These are phyloP conservation scores for Melitaea athalia DNA, from an alignment of 2,888 invertebrate species.

Conservation along the genomic window DNA sequence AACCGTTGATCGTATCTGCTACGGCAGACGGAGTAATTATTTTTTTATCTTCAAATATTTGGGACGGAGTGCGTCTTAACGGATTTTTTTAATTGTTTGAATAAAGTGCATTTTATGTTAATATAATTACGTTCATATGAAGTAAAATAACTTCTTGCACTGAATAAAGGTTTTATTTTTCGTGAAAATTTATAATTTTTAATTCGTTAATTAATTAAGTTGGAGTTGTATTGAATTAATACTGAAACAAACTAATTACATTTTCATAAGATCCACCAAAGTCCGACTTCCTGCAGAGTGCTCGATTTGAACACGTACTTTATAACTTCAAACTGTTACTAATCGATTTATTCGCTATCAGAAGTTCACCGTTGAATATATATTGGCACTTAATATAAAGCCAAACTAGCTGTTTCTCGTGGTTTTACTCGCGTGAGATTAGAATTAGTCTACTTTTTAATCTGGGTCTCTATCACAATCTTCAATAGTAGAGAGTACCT, in stretches of 20 bases:
- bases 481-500: too few species aligned
- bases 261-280: background rate
- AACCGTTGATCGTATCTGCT: conserved; percentile 32
- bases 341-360: conserved; percentile 1
- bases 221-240: too few species aligned
- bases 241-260: too few species aligned
- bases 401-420: too few species aligned
- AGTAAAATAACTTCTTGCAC: background rate
- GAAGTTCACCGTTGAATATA: background rate
- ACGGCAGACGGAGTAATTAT: conserved; percentile 21
- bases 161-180: too few species aligned
- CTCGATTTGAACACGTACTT: background rate
- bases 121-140: background rate
- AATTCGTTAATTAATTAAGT: too few species aligned
- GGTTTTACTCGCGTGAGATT: too few species aligned
- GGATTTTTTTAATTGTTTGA: conserved; percentile 9
- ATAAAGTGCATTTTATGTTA: conserved; percentile 1
- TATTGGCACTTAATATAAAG: too few species aligned
- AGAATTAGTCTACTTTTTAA: too few species aligned
- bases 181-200: too few species aligned
- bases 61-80: conserved; percentile 15
- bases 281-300: background rate
- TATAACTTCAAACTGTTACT: background rate
- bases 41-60: conserved; percentile 28
- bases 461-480: too few species aligned